Evolutionary conservation across 2,797 vertebrate genomes (phyloP).

Genomic region (Iguana delicatissima): DNA sequence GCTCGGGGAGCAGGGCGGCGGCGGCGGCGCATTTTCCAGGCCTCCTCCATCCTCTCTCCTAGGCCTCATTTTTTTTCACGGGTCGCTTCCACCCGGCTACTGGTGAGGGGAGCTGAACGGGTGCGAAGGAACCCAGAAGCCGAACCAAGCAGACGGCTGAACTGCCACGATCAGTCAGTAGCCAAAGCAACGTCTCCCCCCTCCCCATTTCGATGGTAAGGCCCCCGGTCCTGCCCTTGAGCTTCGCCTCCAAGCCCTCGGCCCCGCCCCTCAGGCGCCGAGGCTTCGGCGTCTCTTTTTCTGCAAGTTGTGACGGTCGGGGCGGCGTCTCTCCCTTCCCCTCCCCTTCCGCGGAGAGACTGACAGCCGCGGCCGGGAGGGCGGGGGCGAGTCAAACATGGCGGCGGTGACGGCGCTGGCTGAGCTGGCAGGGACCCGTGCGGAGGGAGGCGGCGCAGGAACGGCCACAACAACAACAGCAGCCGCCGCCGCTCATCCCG

Average conservation of each 20-base stretch:
- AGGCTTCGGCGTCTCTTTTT: not conserved
- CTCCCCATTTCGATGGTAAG: not conserved
- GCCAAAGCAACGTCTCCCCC: not conserved
- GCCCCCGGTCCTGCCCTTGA: not conserved
- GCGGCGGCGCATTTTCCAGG: no score
- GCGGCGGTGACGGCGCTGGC: not conserved
- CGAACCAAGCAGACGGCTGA: no score
- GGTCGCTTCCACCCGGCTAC: no score
- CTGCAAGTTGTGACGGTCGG: no score
- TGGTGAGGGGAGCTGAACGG: no score
- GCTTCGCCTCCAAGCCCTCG: not conserved
- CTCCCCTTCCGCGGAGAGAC: not conserved
- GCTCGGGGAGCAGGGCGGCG: no score
- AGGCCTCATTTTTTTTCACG: no score
- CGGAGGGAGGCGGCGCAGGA: rapidly evolving
- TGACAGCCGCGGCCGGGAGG: not conserved
- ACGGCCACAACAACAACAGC: not conserved
- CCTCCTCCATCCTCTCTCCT: no score
- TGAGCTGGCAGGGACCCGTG: not conserved
- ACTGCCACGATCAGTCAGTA: no score
- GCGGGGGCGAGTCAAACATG: constrained; percentile 49
- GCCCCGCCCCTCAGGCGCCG: not conserved
- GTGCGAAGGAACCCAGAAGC: no score
- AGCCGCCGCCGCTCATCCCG: not conserved
- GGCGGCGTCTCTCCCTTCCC: not conserved